Conservation (phyloP, 2,797 vertebrate genomes). For the Craterocephalus amniculus region DNA sequence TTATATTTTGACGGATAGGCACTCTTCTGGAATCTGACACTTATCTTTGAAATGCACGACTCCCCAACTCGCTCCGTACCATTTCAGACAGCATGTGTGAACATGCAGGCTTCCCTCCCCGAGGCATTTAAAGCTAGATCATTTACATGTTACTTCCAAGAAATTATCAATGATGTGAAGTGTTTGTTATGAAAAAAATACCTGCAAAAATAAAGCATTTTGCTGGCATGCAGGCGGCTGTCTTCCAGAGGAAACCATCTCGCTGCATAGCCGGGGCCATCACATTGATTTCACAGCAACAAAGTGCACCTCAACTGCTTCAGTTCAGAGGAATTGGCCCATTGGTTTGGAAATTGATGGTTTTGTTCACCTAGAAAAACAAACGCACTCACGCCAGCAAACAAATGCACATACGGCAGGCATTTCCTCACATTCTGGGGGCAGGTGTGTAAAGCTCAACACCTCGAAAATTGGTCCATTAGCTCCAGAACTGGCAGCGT, state of each 20-base stretch:
- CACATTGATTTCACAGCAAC: constrained; percentile 68
- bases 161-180: background rate
- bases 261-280: constrained; percentile 29
- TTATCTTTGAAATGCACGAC: constrained; percentile 32
- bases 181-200: constrained; percentile 13
- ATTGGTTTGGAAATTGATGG: constrained; percentile 59
- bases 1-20: constrained; percentile 1
- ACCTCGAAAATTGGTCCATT: constrained; percentile 61
- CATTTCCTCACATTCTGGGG: constrained; percentile 25
- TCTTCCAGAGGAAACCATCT: constrained; percentile 25
- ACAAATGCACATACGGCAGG: constrained; percentile 13
- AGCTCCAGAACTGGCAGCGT: constrained; percentile 53
- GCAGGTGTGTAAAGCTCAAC: constrained; percentile 30
- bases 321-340: constrained; percentile 37
- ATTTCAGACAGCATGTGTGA: constrained; percentile 30
- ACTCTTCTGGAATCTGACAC: constrained; percentile 50
- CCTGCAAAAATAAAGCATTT: constrained; percentile 25
- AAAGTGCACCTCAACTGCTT: constrained; percentile 38
- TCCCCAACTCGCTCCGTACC: constrained; percentile 5
- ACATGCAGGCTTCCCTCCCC: constrained; percentile 23
- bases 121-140: constrained; percentile 8
- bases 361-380: constrained; percentile 40
- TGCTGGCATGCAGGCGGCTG: constrained; percentile 9
- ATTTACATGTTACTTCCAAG: constrained; percentile 1
- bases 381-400: constrained; percentile 20